Evolutionary conservation across 1,140 invertebrate species (phyloP).

Genomic region (Steinernema feltiae): DNA sequence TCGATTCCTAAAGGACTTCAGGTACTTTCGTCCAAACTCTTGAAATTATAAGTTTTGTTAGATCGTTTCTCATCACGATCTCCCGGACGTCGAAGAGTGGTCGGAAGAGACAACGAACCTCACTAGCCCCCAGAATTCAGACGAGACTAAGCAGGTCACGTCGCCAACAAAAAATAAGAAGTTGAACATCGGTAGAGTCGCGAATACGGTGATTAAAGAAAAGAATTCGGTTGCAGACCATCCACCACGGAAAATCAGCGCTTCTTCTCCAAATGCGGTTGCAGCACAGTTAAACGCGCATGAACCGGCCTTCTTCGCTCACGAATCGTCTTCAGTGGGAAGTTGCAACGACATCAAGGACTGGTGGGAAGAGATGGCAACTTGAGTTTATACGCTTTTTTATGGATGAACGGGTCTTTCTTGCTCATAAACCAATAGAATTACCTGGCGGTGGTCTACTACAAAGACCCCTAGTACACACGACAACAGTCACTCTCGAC

Average conservation of each 20-base stretch:
- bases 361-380: slow-evolving; percentile 6
- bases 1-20: slow-evolving; percentile 40
- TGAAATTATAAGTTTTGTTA: slow-evolving; percentile 28
- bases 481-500: no score
- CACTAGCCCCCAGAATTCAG: background rate
- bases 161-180: background rate
- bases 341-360: slow-evolving; percentile 3
- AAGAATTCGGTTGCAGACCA: background rate
- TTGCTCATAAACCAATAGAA: background rate
- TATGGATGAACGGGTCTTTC: background rate
- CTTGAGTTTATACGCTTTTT: background rate
- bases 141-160: background rate
- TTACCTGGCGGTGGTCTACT: background rate
- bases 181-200: background rate
- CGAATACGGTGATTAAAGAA: no score
- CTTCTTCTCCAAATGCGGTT: background rate
- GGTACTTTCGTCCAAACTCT: slow-evolving; percentile 20
- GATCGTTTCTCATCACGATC: slow-evolving; percentile 30
- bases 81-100: slow-evolving; percentile 41
- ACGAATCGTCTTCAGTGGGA: background rate
- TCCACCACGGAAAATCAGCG: background rate
- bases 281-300: background rate
- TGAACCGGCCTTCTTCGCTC: background rate
- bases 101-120: slow-evolving; percentile 27
- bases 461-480: no score